These are phyloP conservation scores for Hippocampus guttulatus DNA, from an alignment of 2,113 vertebrate species.

Conservation along the genomic window DNA sequence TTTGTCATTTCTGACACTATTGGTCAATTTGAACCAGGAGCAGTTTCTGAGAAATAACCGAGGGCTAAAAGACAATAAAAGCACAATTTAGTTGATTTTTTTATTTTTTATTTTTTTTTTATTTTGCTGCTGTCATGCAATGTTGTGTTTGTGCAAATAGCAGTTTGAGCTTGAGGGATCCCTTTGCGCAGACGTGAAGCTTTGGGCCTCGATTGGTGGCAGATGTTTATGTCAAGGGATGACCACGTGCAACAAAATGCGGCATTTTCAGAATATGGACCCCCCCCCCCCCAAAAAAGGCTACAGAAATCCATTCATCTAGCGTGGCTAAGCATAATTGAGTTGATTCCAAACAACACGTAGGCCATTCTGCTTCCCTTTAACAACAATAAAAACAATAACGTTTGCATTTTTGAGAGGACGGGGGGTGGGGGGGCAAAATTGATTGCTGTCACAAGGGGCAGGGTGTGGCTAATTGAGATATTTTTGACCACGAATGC, in stretches of 20 bases:
- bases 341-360: slow-evolving; percentile 55
- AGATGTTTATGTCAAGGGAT: slow-evolving; percentile 12
- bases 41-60: too few relatives aligned
- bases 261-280: slow-evolving; percentile 32
- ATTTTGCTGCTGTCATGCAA: slow-evolving; percentile 19
- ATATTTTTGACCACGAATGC: slow-evolving; percentile 28
- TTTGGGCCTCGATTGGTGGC: slow-evolving; percentile 4
- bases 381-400: slow-evolving; percentile 16
- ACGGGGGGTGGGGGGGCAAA: neutral
- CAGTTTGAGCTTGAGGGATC: neutral
- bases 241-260: slow-evolving; percentile 22
- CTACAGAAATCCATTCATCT: slow-evolving; percentile 63
- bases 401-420: slow-evolving; percentile 28
- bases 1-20: too few relatives aligned
- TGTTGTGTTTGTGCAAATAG: neutral
- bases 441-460: slow-evolving; percentile 14
- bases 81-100: neutral
- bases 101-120: neutral
- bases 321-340: slow-evolving; percentile 59
- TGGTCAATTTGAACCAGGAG: too few relatives aligned
- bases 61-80: too few relatives aligned
- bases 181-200: neutral
- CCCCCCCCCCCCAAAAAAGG: slow-evolving; percentile 22
- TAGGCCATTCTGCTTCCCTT: slow-evolving; percentile 43
- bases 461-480: slow-evolving; percentile 31